These are phyloP conservation scores for Callionymus lyra DNA, from an alignment of 2,113 vertebrate genomes.

Conservation along the genomic window DNA sequence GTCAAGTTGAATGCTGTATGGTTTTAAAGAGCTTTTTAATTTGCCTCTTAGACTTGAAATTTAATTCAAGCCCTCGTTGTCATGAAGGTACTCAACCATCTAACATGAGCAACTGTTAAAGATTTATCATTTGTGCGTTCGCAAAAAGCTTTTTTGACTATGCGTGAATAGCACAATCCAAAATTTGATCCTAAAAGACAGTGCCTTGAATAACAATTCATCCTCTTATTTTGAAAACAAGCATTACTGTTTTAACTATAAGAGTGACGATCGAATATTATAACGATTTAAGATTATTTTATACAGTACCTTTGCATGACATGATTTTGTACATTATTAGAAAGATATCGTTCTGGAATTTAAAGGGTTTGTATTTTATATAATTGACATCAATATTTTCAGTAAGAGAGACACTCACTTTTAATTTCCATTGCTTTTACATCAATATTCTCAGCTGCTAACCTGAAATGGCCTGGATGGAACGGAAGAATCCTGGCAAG, in stretches of 20 bases:
- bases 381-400: not conserved
- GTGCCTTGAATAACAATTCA: slow-evolving; percentile 1
- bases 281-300: no score
- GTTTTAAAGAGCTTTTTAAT: slow-evolving; percentile 9
- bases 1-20: slow-evolving; percentile 14
- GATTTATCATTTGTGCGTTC: not conserved
- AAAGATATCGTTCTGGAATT: slow-evolving; percentile 3
- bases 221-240: slow-evolving; percentile 15
- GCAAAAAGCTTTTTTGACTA: not conserved
- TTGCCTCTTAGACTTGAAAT: slow-evolving; percentile 8
- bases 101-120: not conserved
- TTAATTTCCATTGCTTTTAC: not conserved
- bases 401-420: no score
- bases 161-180: slow-evolving; percentile 6
- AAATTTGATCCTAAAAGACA: slow-evolving; percentile 20
- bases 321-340: slow-evolving; percentile 11
- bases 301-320: slow-evolving; percentile 12
- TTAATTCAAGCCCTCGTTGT: not conserved
- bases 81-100: slow-evolving; percentile 1
- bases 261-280: not conserved
- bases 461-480: not conserved
- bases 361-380: slow-evolving; percentile 10
- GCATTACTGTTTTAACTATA: slow-evolving; percentile 5
- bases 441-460: not conserved
- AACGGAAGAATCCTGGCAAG: slow-evolving; percentile 16